phyloP scores from a whole-genome alignment of 2,888 invertebrate genomes.

The Dichetophora obliterata region DNA sequence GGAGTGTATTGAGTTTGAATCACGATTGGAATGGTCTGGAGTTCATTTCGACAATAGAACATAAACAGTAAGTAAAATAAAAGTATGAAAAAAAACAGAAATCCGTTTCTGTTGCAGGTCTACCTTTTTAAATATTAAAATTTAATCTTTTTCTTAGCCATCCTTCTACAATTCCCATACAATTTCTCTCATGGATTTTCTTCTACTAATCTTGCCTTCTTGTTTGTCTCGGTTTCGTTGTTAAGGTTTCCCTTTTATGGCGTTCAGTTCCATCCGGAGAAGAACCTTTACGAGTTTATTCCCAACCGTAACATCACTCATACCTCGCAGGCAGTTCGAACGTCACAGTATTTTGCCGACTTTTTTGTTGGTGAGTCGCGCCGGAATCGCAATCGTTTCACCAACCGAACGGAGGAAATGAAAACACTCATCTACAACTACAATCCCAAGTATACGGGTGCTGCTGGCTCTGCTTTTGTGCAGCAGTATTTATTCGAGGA shows the following conservation, averaged over 20 bases:
- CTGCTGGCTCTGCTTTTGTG: conserved; percentile 74
- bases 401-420: conserved; percentile 71
- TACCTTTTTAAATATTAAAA: conserved; percentile 17
- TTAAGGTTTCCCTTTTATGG: conserved; percentile 85
- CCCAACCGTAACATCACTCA: conserved; percentile 76
- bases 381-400: conserved; percentile 76
- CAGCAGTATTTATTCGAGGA: conserved; percentile 80
- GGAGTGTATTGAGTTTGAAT: conserved; percentile 81
- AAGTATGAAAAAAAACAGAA: background rate
- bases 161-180: background rate
- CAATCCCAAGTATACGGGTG: conserved; percentile 75
- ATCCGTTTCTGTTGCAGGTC: background rate
- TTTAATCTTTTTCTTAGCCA: background rate
- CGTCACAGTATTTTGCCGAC: conserved; percentile 84
- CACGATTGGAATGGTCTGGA: conserved; percentile 76
- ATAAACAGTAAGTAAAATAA: conserved; percentile 70
- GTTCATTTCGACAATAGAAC: conserved; percentile 86
- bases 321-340: conserved; percentile 73
- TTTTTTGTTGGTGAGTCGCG: conserved; percentile 86
- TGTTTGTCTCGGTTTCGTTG: background rate
- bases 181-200: no score
- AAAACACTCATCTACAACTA: conserved; percentile 81
- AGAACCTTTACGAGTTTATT: conserved; percentile 85
- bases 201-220: background rate
- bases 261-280: conserved; percentile 94